phyloP scores from a whole-genome alignment of 2,113 vertebrate genomes.

The Paramisgurnus dabryanus region DNA sequence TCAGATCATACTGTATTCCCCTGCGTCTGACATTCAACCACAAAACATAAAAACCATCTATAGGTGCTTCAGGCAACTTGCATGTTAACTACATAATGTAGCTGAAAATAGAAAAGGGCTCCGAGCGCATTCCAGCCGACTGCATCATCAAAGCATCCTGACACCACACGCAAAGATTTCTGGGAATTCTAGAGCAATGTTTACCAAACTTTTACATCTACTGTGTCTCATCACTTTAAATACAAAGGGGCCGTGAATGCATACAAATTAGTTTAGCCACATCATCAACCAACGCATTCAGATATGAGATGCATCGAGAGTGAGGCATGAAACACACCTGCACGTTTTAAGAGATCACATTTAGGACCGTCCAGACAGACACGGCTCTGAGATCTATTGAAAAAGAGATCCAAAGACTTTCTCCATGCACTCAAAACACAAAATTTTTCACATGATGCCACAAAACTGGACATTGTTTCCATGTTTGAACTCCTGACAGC shows the following conservation, averaged over 20 bases:
- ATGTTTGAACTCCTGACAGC: slow-evolving; percentile 2
- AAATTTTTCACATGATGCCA: not conserved
- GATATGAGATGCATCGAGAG: too few relatives aligned
- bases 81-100: slow-evolving; percentile 8
- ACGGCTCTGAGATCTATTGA: not conserved
- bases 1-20: not conserved
- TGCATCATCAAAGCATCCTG: slow-evolving; percentile 28
- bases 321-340: too few relatives aligned
- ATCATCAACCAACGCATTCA: too few relatives aligned
- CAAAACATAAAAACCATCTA: too few relatives aligned
- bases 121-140: not conserved
- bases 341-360: not conserved
- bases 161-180: slow-evolving; percentile 11
- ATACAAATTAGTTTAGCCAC: too few relatives aligned
- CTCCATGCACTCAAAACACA: not conserved
- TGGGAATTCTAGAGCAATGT: not conserved
- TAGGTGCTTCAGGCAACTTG: not conserved
- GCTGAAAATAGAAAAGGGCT: slow-evolving; percentile 20
- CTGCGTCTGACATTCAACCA: too few relatives aligned
- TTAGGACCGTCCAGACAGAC: not conserved
- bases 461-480: slow-evolving; percentile 4
- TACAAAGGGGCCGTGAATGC: too few relatives aligned
- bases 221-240: not conserved
- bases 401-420: not conserved
- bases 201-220: slow-evolving; percentile 8